Evolutionary conservation across 2,888 invertebrate genomes (phyloP).

Genomic region (Apamea crenata): DNA sequence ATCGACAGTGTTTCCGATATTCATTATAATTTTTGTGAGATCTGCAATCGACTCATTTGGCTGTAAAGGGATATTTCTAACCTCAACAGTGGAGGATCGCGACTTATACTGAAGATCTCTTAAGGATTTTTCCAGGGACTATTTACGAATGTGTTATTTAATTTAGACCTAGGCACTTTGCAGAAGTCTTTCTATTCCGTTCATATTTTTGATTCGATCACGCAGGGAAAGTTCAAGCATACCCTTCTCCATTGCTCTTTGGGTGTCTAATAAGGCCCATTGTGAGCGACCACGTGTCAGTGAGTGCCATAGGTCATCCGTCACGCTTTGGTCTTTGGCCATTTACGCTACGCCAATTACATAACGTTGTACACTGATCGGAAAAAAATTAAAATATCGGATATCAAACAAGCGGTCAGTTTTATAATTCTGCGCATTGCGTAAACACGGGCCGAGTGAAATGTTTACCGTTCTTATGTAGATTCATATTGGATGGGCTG

Average conservation of each 20-base stretch:
- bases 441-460: slow-evolving; percentile 27
- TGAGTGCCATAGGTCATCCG: no score
- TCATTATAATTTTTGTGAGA: not conserved
- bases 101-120: slow-evolving; percentile 1
- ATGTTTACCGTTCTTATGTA: slow-evolving; percentile 37
- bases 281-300: no score
- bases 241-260: no score
- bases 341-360: not conserved
- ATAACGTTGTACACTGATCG: not conserved
- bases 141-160: not conserved
- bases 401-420: slow-evolving; percentile 11
- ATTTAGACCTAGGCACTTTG: not conserved
- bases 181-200: not conserved
- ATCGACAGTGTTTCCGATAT: not conserved
- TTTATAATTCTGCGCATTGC: slow-evolving; percentile 9
- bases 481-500: slow-evolving; percentile 8
- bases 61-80: slow-evolving; percentile 4
- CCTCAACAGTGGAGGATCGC: not conserved
- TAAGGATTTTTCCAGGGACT: not conserved
- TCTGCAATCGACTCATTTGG: not conserved
- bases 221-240: no score
- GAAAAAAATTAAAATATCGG: not conserved
- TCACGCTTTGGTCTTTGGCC: no score
- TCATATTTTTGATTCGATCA: not conserved
- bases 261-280: no score